Base-by-base conservation (phyloP, 2,888 invertebrate species). In the Meandrusa payeni region DNA sequence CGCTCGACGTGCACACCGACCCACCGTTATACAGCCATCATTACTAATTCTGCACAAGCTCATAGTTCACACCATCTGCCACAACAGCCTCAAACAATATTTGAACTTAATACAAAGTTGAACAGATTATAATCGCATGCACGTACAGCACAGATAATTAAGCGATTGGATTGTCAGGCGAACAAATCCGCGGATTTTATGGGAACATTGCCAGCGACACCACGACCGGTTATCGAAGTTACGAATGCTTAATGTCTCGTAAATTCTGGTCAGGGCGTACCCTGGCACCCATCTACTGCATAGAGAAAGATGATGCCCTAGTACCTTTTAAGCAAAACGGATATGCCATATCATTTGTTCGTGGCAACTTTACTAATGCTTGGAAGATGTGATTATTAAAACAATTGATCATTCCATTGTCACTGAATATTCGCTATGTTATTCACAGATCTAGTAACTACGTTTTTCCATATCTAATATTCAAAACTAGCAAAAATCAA, bases 121-220 rank as follows among this genome's bases (percentile, higher is more conserved):
- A 7, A 34, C 9, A 22, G 28, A 11, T 15, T 34, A 41, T 27
- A 34, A 34, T 34, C 41, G 34, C 15, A 34, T 22, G 22, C 7
- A 20, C 3, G 5, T 19, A 24, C 11, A 5, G 10, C 7, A 36
- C 5, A 31, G 23, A 26, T 32, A 38, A 37, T 26, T n/a, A 32
- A 38, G 26, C 32, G 26, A 37, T 31, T 38, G 24, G 9, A n/a
- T 38, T 27, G 33, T 26, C 22, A 11, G 61, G 64, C 50, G 49
- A 56, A 56, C 55, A 56, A 66, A 64, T 64, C 61, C 59, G 57
- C 57, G 55, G 61, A 66, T 70, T 74, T 74, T 69, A 75, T 76
- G 66, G 65, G 67, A 71, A 65, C 62, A 50, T 62, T 66, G 72
- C 64, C 71, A 65, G 62, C 60, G 57, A 66, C 62, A 63, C 65